Evolutionary conservation across 2,888 invertebrate genomes (phyloP).

Genomic region (Drosophila hamatofila): DNA sequence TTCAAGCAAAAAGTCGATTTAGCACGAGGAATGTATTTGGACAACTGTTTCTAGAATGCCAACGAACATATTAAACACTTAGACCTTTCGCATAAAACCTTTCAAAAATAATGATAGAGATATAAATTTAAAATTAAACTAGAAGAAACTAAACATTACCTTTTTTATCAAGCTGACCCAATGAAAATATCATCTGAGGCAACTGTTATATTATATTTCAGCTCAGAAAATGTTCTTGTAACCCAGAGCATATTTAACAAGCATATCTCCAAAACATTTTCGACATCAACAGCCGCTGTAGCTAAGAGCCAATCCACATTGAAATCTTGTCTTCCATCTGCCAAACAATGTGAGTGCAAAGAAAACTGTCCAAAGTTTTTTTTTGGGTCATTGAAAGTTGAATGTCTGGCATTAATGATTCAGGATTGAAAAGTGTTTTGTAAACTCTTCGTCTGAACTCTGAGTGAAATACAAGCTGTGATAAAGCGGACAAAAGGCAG

Average conservation of each 20-base stretch:
- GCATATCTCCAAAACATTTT: background rate
- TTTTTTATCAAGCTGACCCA: no score
- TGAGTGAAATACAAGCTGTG: constrained; percentile 35
- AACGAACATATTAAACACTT: no score
- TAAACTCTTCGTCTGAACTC: constrained; percentile 13
- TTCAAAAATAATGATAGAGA: no score
- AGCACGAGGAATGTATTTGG: no score
- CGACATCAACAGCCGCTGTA: no score
- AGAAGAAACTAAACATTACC: no score
- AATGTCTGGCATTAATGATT: constrained; percentile 11
- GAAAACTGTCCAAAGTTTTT: background rate
- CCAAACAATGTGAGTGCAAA: background rate
- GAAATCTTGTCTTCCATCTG: background rate
- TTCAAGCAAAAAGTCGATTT: no score
- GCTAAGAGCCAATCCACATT: background rate
- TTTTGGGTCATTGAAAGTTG: constrained; percentile 11
- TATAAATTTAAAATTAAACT: no score
- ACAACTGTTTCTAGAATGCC: no score
- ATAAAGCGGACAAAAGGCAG: constrained; percentile 8
- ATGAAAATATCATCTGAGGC: background rate
- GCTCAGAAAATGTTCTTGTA: no score
- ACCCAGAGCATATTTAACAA: no score
- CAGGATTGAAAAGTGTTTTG: constrained; percentile 20
- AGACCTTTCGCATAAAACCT: no score
- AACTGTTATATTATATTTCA: background rate